These are phyloP conservation scores for Adelges cooleyi DNA, from an alignment of 1,140 invertebrate species.

Conservation along the genomic window DNA sequence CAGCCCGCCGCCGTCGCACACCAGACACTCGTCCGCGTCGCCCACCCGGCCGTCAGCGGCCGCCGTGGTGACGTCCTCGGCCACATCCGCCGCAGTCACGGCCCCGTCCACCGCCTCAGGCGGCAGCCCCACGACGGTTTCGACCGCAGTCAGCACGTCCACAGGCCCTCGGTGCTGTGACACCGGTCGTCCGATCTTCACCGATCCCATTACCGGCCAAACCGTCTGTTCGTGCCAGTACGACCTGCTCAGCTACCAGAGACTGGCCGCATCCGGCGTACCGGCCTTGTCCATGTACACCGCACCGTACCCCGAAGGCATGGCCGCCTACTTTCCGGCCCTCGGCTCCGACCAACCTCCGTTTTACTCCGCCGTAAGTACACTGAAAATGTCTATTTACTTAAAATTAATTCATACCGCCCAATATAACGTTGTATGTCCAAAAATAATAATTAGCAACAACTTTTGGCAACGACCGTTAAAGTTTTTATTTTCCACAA, in stretches of 20 bases:
- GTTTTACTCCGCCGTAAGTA: conserved; percentile 70
- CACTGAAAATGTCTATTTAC: too few species aligned
- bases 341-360: conserved; percentile 66
- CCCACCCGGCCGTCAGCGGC: background rate
- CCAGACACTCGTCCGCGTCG: background rate
- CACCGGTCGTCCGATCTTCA: conserved; percentile 78
- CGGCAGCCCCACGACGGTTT: background rate
- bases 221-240: conserved; percentile 85
- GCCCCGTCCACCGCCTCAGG: background rate
- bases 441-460: too few species aligned
- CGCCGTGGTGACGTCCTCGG: background rate
- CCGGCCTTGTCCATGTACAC: conserved; percentile 67
- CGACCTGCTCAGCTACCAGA: conserved; percentile 42
- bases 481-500: too few species aligned
- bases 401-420: too few species aligned
- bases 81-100: background rate
- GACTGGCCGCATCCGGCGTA: conserved; percentile 47
- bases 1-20: background rate
- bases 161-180: conserved; percentile 64
- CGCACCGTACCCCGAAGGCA: conserved; percentile 47
- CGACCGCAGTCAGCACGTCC: background rate
- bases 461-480: too few species aligned
- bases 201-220: conserved; percentile 82
- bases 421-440: too few species aligned
- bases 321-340: conserved; percentile 69